Percentiles rank a stretch among this genome's conserved stretches.
Conservation (phyloP, 2,888 invertebrate genomes). For the Microchrysa polita region DNA sequence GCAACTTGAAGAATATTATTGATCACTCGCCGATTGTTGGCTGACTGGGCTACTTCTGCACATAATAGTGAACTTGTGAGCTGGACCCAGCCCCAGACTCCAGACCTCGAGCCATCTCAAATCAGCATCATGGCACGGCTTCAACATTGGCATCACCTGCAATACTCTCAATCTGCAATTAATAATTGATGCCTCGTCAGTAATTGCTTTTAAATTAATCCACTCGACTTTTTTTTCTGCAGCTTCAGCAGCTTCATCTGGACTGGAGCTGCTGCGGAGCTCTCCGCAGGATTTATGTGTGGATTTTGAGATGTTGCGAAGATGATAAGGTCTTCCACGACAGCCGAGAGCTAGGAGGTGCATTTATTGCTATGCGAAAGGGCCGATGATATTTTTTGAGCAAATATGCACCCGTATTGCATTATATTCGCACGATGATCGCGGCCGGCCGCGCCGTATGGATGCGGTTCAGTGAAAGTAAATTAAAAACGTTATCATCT, state of each 20-base stretch:
- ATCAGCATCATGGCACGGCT: no score
- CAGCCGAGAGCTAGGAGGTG: no score
- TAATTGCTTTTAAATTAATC: conserved; percentile 38
- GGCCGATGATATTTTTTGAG: not conserved
- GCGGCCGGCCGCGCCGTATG: no score
- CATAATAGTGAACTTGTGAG: not conserved
- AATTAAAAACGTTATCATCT: conserved; percentile 13
- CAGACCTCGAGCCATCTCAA: no score
- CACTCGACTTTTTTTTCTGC: not conserved
- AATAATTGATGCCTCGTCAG: conserved; percentile 30
- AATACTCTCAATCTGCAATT: conserved; percentile 15
- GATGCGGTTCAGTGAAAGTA: conserved; percentile 13
- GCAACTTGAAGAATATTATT: conserved; percentile 30
- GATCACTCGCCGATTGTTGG: conserved; percentile 29
- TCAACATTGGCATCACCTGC: conserved; percentile 26
- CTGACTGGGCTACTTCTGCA: conserved; percentile 12
- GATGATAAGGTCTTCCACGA: not conserved
- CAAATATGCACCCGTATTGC: conserved; percentile 26
- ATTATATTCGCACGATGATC: not conserved
- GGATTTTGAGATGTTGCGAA: not conserved
- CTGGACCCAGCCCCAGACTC: no score
- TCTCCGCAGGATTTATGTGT: no score
- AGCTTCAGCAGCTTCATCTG: no score
- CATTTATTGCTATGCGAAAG: no score
- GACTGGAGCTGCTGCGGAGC: no score